Evolutionary conservation across 2,113 vertebrate genomes (phyloP).

Genomic region (Tragulus kanchil): DNA sequence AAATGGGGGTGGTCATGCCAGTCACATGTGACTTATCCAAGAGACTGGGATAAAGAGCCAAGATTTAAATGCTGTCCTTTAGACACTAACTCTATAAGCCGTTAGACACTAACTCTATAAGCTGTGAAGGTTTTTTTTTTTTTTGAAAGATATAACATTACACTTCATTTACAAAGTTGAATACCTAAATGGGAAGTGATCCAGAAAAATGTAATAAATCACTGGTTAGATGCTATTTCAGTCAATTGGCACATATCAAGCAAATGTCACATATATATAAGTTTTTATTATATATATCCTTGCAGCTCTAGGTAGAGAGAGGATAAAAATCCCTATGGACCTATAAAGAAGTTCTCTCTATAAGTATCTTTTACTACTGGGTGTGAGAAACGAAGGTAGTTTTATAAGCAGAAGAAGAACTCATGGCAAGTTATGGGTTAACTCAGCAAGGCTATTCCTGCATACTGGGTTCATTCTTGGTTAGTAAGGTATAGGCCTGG

Average conservation of each 20-base stretch:
- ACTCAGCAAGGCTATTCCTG: neutral
- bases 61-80: neutral
- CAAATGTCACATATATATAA: neutral
- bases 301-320: neutral
- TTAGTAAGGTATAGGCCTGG: neutral
- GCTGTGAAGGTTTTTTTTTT: neutral
- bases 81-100: neutral
- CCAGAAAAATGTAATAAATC: neutral
- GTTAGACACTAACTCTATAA: neutral
- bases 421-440: neutral
- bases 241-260: neutral
- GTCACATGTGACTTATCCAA: neutral
- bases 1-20: neutral
- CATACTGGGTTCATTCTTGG: neutral
- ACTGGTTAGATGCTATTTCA: neutral
- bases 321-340: neutral
- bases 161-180: neutral
- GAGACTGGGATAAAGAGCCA: neutral
- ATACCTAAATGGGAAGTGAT: neutral
- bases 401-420: neutral
- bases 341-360: rapidly evolving
- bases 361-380: neutral
- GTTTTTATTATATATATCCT: neutral
- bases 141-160: neutral
- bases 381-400: neutral